A percentile compares a stretch with the other conserved stretches of the same genome.
phyloP scores from a whole-genome alignment of 2,113 vertebrate species.

The Festucalex cinctus region DNA sequence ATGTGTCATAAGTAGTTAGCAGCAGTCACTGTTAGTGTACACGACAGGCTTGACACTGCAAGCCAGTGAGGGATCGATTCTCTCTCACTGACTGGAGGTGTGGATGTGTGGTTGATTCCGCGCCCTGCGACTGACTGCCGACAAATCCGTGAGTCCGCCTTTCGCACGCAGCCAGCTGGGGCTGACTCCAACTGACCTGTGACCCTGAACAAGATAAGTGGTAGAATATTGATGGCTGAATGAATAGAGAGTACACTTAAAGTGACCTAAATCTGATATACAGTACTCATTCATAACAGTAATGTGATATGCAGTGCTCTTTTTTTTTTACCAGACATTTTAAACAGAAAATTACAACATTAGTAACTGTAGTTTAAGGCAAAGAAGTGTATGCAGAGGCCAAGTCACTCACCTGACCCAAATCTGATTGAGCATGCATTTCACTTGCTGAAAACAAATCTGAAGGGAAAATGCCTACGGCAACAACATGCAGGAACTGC shows the following conservation, averaged over 20 bases:
- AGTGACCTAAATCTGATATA: neutral
- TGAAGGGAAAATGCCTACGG: too few species aligned
- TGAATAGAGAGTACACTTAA: neutral
- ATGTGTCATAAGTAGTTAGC: neutral
- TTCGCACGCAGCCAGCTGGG: neutral
- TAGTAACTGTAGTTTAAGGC: too few species aligned
- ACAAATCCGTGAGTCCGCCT: neutral
- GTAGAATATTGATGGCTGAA: neutral
- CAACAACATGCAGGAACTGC: too few species aligned
- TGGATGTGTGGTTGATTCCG: neutral
- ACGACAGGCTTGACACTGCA: neutral
- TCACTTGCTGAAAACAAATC: too few species aligned
- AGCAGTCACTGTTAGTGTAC: neutral
- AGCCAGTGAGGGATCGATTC: neutral
- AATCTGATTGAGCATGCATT: too few species aligned
- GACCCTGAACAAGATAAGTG: neutral
- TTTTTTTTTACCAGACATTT: too few species aligned
- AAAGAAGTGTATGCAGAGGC: too few species aligned
- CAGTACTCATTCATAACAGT: neutral
- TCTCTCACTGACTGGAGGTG: neutral
- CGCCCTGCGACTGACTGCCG: neutral
- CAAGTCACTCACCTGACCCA: too few species aligned
- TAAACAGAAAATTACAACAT: too few species aligned
- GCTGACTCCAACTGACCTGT: neutral
- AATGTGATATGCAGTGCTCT: too few species aligned